phyloP scores from a whole-genome alignment of 1,140 invertebrate species.

The Brachionus rubens region DNA sequence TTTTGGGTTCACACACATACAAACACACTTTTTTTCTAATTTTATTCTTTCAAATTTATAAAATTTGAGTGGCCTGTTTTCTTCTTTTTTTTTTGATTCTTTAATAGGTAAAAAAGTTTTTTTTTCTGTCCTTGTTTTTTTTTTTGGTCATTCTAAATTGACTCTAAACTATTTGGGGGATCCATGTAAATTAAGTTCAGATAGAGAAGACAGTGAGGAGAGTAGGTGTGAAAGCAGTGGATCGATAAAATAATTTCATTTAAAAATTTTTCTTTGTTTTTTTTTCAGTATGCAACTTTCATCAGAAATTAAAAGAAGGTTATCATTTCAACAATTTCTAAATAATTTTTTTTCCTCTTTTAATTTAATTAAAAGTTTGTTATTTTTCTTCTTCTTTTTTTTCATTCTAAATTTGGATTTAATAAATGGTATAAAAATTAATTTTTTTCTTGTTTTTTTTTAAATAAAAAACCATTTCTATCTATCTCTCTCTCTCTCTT shows the following conservation, averaged over 20 bases:
- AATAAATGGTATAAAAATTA: constrained; percentile 28
- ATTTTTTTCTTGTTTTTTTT: constrained; percentile 17
- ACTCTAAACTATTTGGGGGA: constrained; percentile 9
- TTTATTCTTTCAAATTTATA: constrained; percentile 21
- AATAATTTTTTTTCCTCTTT: no score
- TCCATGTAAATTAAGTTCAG: constrained; percentile 40
- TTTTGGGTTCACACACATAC: neutral
- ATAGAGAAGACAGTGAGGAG: neutral
- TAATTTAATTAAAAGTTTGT: neutral
- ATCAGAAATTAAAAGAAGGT: neutral
- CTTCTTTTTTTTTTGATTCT: neutral
- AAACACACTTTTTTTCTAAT: no score
- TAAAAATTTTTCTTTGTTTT: constrained; percentile 7
- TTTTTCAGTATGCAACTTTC: constrained; percentile 30
- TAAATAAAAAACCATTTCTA: constrained; percentile 14
- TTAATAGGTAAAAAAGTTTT: neutral
- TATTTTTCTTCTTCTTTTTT: neutral
- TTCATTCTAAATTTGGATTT: constrained; percentile 11
- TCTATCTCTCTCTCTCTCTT: no score
- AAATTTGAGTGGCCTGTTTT: constrained; percentile 43
- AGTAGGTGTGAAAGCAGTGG: neutral
- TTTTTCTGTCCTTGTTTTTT: constrained; percentile 43
- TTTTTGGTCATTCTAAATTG: constrained; percentile 35
- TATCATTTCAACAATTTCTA: no score
- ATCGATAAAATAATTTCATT: neutral